phyloP scores from a whole-genome alignment of 2,888 invertebrate species.

The Pollenia amentaria region DNA sequence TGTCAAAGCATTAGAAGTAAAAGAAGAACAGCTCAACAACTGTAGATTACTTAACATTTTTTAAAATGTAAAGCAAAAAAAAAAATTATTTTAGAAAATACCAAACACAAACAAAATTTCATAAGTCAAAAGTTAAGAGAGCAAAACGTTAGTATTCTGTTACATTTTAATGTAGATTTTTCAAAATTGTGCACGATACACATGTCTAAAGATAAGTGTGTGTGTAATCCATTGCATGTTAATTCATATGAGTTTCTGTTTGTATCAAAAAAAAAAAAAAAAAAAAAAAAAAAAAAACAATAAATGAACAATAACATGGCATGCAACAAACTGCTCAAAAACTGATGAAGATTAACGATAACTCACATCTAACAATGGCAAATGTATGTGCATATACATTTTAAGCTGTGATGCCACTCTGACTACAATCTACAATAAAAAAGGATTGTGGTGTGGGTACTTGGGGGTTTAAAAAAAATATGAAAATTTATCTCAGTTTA shows the following conservation, averaged over 20 bases:
- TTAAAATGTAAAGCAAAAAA: slow-evolving; percentile 2
- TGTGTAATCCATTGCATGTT: background rate
- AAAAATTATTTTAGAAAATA: slow-evolving; percentile 24
- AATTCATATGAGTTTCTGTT: background rate
- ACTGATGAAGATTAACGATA: slow-evolving; percentile 67
- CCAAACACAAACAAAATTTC: slow-evolving; percentile 41
- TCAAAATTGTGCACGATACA: slow-evolving; percentile 3
- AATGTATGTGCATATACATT: background rate
- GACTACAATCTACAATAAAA: background rate
- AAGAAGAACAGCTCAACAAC: slow-evolving; percentile 5
- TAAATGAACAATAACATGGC: slow-evolving; percentile 52
- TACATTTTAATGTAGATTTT: background rate
- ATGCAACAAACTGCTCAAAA: slow-evolving; percentile 56
- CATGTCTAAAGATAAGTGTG: too few species aligned
- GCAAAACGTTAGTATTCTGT: slow-evolving; percentile 22
- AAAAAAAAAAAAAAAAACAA: slow-evolving; percentile 22
- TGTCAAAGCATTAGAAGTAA: slow-evolving; percentile 46
- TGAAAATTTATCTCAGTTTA: background rate
- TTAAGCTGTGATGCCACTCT: background rate
- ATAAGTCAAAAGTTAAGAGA: slow-evolving; percentile 63
- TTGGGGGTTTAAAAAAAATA: background rate
- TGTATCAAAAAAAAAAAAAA: background rate
- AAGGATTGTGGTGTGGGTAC: background rate
- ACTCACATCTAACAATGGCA: background rate
- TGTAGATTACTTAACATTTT: slow-evolving; percentile 39